phyloP scores from a whole-genome alignment of 2,888 invertebrate species.

The Atherix ibis region DNA sequence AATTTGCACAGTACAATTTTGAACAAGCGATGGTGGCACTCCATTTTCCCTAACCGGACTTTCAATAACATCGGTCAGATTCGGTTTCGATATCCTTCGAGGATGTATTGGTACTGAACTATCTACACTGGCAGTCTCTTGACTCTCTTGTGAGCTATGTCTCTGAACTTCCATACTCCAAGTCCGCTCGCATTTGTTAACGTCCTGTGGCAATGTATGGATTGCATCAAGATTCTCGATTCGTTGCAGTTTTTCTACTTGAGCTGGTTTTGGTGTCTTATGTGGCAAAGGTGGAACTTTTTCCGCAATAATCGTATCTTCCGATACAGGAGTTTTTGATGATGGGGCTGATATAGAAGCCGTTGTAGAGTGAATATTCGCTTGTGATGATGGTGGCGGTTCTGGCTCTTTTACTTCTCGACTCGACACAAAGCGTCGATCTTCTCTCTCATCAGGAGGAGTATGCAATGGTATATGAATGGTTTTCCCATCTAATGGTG shows the following conservation, averaged over 20 bases:
- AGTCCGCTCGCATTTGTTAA: constrained; percentile 18
- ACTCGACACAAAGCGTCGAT: constrained; percentile 20
- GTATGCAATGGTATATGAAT: constrained; percentile 60
- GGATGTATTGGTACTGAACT: constrained; percentile 17
- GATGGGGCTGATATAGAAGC: constrained; percentile 3
- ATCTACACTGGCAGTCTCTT: constrained; percentile 35
- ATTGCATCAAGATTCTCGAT: constrained; percentile 38
- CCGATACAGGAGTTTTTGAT: constrained; percentile 1
- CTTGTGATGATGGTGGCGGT: constrained; percentile 7
- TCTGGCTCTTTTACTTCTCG: constrained; percentile 8
- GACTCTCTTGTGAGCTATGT: constrained; percentile 35
- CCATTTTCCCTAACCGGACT: constrained; percentile 20
- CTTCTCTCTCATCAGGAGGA: constrained; percentile 48
- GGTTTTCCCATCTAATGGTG: constrained; percentile 42
- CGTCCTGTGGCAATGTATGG: constrained; percentile 37
- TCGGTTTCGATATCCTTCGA: constrained; percentile 16
- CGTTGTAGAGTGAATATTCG: no score
- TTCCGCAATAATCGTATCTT: background rate
- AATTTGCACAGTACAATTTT: background rate
- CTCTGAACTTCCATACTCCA: constrained; percentile 29
- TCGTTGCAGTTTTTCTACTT: constrained; percentile 16
- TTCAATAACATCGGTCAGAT: constrained; percentile 18
- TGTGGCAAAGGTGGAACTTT: constrained; percentile 7
- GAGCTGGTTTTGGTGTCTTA: constrained; percentile 12
- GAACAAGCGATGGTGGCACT: constrained; percentile 7